Evolutionary conservation across 1,140 invertebrate genomes (phyloP), one percentile per base, ranked within the genome.

Genomic region (Aleiodes sp.): DNA sequence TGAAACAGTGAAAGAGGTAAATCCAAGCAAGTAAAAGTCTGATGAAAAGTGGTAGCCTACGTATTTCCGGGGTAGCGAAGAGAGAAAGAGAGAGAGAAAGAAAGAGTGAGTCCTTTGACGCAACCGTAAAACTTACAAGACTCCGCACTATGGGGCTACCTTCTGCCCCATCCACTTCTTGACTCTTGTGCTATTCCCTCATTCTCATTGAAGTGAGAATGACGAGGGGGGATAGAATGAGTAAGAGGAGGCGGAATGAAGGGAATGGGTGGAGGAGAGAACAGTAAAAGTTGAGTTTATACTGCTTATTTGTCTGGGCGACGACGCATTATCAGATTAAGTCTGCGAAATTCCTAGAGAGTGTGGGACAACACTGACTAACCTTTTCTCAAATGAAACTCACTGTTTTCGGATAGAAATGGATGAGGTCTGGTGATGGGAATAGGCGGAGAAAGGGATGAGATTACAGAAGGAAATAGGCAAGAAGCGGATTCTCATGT

Each of bases 321-420:
- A 16, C 39, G 63, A 69, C 68, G 68, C 75, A 70, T 75, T 76
- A 76, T 72, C 68, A 75, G 72, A 72, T 75, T 75, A 73, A 76
- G 60, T 75, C 65, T 67, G 57, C n/a, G 63, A 70, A 65, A 70
- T 56, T 43, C 56, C 61, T 14, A 26, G 14, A 70, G 61, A 43
- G 26, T 39, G 52, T 56, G 29, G 31, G 31, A 28, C 52, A 71
- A 60, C 33, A 41, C 24, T 21, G 62, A 70, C 41, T 37, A 64
- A 43, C 39, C 39, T 43, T 16, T 16, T 16, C 10, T n/a, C 10
- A 12, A 43, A 14, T n/a, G n/a, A 43, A 43, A 16, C 39, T 16
- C 39, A 16, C 39, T 43, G 39, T 43, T 43, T 43, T n/a, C 39
- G 39, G 39, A 16, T 43, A 43, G 39, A 16, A 3, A 43, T 16